Evolutionary conservation across 2,113 vertebrate genomes (phyloP).

Genomic region (Brienomyrus brachyistius): DNA sequence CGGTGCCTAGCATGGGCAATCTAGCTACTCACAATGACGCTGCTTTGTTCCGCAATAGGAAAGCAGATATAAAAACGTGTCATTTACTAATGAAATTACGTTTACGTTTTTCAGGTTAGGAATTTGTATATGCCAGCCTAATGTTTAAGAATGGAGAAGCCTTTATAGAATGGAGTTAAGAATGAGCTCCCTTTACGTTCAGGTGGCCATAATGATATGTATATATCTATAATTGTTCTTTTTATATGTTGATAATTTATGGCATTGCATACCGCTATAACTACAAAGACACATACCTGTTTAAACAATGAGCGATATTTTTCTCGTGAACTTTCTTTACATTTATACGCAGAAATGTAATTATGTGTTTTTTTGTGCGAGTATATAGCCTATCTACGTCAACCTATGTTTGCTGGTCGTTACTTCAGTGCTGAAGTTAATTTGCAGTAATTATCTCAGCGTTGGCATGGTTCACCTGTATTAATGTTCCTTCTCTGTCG

Average conservation of each 20-base stretch:
- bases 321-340: neutral
- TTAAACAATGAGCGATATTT: neutral
- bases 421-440: neutral
- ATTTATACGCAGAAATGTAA: neutral
- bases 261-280: neutral
- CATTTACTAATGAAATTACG: neutral
- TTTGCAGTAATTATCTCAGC: neutral
- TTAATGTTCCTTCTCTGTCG: neutral
- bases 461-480: neutral
- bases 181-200: neutral
- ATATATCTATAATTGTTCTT: neutral
- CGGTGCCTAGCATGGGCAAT: neutral
- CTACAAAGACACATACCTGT: neutral
- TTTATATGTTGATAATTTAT: neutral
- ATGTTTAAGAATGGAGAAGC: neutral
- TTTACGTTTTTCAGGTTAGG: neutral
- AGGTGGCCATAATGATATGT: neutral
- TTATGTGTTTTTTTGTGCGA: neutral
- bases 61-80: neutral
- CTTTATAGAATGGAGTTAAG: too few species aligned
- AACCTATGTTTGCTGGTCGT: neutral
- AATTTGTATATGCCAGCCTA: neutral
- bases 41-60: neutral
- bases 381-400: neutral
- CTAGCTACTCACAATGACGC: neutral